These are phyloP conservation scores for Corythoichthys intestinalis DNA, from an alignment of 2,113 vertebrate genomes.

Conservation along the genomic window DNA sequence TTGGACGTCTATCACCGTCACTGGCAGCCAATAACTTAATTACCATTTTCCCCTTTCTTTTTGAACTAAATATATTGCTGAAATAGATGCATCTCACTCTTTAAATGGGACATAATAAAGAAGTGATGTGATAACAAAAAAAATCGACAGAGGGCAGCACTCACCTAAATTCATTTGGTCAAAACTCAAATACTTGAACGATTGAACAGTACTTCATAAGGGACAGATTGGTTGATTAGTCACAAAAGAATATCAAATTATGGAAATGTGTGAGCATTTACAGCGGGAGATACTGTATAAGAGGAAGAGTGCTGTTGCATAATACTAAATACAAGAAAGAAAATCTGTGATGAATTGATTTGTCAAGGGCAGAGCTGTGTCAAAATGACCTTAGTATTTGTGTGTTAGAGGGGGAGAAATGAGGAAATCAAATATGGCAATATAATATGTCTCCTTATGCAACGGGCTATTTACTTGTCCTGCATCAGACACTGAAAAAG, in stretches of 20 bases:
- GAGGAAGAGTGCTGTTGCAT: not conserved
- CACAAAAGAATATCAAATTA: not conserved
- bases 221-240: not conserved
- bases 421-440: constrained; percentile 19
- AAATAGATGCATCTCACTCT: too few species aligned
- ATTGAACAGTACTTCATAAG: not conserved
- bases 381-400: constrained; percentile 8
- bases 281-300: not conserved
- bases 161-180: not conserved
- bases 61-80: too few species aligned
- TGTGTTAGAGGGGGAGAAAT: constrained; percentile 1
- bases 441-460: constrained; percentile 5
- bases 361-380: constrained; percentile 9
- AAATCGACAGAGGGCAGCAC: constrained; percentile 45
- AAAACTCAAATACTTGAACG: not conserved
- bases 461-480: constrained; percentile 18
- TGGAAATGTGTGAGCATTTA: not conserved
- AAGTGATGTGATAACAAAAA: not conserved
- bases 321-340: not conserved
- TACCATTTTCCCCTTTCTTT: too few species aligned
- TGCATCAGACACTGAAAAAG: constrained; percentile 6
- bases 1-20: too few species aligned
- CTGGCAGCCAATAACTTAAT: too few species aligned
- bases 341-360: constrained; percentile 1
- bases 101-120: not conserved